phyloP scores from a whole-genome alignment of 2,888 invertebrate genomes.

The Beris chalybata region DNA sequence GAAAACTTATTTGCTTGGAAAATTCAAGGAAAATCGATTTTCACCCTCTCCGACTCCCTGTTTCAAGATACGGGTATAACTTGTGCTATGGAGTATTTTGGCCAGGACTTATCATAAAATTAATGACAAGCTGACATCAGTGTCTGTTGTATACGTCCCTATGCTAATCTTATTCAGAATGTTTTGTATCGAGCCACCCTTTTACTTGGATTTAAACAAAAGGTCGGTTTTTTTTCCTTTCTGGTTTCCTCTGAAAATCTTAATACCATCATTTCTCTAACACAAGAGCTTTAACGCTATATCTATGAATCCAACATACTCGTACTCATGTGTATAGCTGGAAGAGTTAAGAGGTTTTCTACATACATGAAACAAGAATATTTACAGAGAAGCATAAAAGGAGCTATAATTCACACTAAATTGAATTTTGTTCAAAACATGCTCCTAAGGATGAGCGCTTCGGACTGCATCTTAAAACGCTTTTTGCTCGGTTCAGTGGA shows the following conservation, averaged over 20 bases:
- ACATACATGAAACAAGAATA: background rate
- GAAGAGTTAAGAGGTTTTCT: too few species aligned
- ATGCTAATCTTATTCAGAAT: background rate
- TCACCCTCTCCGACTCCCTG: slow-evolving; percentile 8
- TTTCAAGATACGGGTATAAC: slow-evolving; percentile 13
- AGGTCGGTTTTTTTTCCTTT: slow-evolving; percentile 20
- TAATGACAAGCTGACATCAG: slow-evolving; percentile 32
- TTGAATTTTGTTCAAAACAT: slow-evolving; percentile 32
- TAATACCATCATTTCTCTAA: slow-evolving; percentile 18
- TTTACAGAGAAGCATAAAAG: slow-evolving; percentile 28
- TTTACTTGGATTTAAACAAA: background rate
- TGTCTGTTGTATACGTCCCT: background rate
- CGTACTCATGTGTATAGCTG: slow-evolving; percentile 2
- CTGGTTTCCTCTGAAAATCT: slow-evolving; percentile 20
- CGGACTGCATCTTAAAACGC: slow-evolving; percentile 1
- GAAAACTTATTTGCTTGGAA: slow-evolving; percentile 33
- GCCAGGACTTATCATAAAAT: slow-evolving; percentile 37
- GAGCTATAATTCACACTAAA: slow-evolving; percentile 36
- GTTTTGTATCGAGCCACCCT: background rate
- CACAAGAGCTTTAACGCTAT: slow-evolving; percentile 11
- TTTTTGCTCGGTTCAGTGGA: background rate
- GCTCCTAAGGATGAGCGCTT: slow-evolving; percentile 3
- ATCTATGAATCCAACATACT: slow-evolving; percentile 15
- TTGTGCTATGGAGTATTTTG: slow-evolving; percentile 18
- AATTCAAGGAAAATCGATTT: slow-evolving; percentile 38